Percentiles rank a stretch among this genome's conserved stretches.
Evolutionary conservation across 64 coral and sea anemone species (phyloP).

Genomic region (Actinia equina): DNA sequence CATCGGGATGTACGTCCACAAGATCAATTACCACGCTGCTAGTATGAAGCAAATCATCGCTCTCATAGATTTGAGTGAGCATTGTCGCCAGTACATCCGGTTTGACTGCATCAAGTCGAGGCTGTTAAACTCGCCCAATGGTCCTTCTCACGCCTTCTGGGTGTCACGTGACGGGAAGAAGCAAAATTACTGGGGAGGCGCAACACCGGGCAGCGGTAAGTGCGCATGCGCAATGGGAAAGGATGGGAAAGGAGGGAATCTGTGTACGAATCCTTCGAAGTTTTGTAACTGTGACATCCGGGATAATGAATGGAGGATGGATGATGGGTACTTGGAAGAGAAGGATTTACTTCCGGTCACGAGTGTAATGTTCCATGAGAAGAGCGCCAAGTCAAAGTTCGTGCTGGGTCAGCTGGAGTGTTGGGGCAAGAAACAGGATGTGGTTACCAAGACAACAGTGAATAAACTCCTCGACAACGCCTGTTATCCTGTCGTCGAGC

Average conservation of each 20-base stretch:
- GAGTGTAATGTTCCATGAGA: conserved; percentile 31
- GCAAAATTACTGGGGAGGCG: conserved; percentile 82
- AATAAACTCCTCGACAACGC: conserved; percentile 9
- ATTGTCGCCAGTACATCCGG: conserved; percentile 75
- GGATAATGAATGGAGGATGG: conserved; percentile 56
- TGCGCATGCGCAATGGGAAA: conserved; percentile 63
- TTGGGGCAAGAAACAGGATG: conserved; percentile 48
- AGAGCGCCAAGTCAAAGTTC: conserved; percentile 42
- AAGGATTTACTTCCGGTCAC: conserved; percentile 63
- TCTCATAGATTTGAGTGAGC: conserved; percentile 50
- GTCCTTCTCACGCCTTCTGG: conserved; percentile 56
- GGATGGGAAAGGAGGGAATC: not conserved
- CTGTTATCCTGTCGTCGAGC: conserved; percentile 34
- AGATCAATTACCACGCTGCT: conserved; percentile 23
- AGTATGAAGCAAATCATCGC: conserved; percentile 45
- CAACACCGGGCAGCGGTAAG: conserved; percentile 41
- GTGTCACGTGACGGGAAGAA: conserved; percentile 33
- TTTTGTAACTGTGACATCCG: conserved; percentile 77
- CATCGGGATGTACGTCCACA: conserved; percentile 15
- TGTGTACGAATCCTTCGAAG: conserved; percentile 22
- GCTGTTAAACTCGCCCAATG: conserved; percentile 52
- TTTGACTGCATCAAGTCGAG: conserved; percentile 70
- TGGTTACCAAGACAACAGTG: conserved; percentile 2
- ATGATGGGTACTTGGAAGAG: conserved; percentile 65
- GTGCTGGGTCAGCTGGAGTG: conserved; percentile 77